Conservation (phyloP, 2,113 vertebrate genomes). For the Cyanoderma ruficeps region DNA sequence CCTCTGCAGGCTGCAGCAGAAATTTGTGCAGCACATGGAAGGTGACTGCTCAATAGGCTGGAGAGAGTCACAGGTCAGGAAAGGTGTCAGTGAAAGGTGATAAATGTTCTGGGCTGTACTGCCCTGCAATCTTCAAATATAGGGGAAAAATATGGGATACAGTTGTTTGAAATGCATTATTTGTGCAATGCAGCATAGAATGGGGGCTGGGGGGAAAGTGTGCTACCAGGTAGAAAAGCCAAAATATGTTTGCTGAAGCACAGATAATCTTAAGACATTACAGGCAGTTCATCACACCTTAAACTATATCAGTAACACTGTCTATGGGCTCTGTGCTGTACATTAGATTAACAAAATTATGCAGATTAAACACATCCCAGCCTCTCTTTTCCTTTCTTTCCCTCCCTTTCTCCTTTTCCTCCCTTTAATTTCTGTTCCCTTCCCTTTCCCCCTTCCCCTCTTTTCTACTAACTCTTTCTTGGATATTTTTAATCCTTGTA, state of each 20-base stretch:
- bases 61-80: neutral
- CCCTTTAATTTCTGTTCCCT: neutral
- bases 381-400: neutral
- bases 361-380: neutral
- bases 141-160: neutral
- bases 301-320: neutral
- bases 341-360: neutral
- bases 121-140: neutral
- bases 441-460: neutral
- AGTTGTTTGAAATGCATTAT: neutral
- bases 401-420: neutral
- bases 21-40: neutral
- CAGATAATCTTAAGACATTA: neutral
- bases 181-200: neutral
- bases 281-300: neutral
- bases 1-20: neutral
- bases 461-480: neutral
- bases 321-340: neutral
- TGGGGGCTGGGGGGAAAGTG: accelerated
- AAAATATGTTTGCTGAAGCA: neutral
- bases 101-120: neutral
- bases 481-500: neutral
- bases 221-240: neutral
- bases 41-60: neutral
- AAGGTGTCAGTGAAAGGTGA: neutral